phyloP scores from a whole-genome alignment of 2,888 invertebrate genomes.

The Malacosoma neustria region DNA sequence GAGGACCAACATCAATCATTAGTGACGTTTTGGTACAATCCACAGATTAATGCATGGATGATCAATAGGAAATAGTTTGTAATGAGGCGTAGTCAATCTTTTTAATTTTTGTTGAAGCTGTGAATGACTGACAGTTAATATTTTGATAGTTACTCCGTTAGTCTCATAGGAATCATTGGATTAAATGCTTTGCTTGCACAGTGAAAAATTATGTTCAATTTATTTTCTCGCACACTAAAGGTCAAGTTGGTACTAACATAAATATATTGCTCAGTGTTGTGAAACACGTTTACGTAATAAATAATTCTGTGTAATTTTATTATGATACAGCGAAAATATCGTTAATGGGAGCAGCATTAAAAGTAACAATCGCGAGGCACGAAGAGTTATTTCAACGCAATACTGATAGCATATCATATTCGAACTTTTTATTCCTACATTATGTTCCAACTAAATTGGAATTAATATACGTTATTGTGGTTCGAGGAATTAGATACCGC shows the following conservation, averaged over 20 bases:
- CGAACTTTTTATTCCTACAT: slow-evolving; percentile 39
- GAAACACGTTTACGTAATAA: slow-evolving; percentile 1
- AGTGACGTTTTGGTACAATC: slow-evolving; percentile 45
- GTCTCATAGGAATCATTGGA: slow-evolving; percentile 16
- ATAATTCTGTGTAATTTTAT: slow-evolving; percentile 9
- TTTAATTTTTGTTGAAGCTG: slow-evolving; percentile 27
- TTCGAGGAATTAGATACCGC: slow-evolving; percentile 65
- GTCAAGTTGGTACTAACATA: neutral
- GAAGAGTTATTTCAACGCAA: slow-evolving; percentile 28
- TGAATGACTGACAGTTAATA: slow-evolving; percentile 26
- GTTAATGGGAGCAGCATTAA: slow-evolving; percentile 13
- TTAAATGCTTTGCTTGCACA: neutral
- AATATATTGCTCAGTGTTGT: neutral
- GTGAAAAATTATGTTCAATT: neutral
- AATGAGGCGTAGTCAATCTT: slow-evolving; percentile 31
- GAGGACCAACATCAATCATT: slow-evolving; percentile 64
- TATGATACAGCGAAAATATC: slow-evolving; percentile 11
- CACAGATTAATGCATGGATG: slow-evolving; percentile 46
- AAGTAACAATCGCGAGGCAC: slow-evolving; percentile 24
- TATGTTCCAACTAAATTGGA: slow-evolving; percentile 57
- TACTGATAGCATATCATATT: slow-evolving; percentile 37
- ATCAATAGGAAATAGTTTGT: slow-evolving; percentile 46
- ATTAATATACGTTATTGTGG: slow-evolving; percentile 58
- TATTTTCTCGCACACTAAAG: neutral
- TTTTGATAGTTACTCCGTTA: slow-evolving; percentile 25